A percentile compares a stretch with the other conserved stretches of the same genome.
Conservation (phyloP, 2,888 invertebrate genomes). For the Stratiomys singularior region DNA sequence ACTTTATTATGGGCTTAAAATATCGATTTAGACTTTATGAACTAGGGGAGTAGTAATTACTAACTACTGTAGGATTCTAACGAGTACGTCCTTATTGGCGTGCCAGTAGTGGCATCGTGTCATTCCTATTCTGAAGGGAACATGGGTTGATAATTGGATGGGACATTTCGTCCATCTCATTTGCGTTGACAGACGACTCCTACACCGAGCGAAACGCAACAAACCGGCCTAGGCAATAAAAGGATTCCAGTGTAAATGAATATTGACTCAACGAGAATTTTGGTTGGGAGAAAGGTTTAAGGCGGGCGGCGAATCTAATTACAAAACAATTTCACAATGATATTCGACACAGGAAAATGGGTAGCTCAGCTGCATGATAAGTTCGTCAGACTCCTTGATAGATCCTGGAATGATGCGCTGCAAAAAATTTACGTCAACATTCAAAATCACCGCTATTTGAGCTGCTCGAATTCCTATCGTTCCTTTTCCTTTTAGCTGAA, state of each 20-base stretch:
- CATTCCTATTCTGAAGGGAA: not conserved
- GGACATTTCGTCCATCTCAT: not conserved
- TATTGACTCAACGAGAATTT: not conserved
- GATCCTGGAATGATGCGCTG: not conserved
- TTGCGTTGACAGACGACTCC: not conserved
- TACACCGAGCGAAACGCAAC: not conserved
- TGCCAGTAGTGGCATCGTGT: not conserved
- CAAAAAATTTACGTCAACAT: not conserved
- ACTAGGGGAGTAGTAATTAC: not conserved
- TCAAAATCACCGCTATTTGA: no score
- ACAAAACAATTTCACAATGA: not conserved
- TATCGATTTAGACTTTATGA: not conserved
- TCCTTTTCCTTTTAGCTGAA: no score
- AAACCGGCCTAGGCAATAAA: not conserved
- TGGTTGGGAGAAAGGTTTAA: not conserved
- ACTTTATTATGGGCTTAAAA: not conserved
- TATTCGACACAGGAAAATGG: not conserved
- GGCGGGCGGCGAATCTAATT: constrained; percentile 9
- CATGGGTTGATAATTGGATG: constrained; percentile 22
- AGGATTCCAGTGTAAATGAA: not conserved
- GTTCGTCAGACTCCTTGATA: constrained; percentile 14
- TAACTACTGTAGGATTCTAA: not conserved
- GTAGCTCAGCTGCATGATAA: not conserved
- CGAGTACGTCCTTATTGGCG: not conserved
- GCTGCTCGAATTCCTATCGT: no score